These are phyloP conservation scores for Carcinoscorpius rotundicauda DNA, from an alignment of 1,140 invertebrate genomes.

Conservation along the genomic window DNA sequence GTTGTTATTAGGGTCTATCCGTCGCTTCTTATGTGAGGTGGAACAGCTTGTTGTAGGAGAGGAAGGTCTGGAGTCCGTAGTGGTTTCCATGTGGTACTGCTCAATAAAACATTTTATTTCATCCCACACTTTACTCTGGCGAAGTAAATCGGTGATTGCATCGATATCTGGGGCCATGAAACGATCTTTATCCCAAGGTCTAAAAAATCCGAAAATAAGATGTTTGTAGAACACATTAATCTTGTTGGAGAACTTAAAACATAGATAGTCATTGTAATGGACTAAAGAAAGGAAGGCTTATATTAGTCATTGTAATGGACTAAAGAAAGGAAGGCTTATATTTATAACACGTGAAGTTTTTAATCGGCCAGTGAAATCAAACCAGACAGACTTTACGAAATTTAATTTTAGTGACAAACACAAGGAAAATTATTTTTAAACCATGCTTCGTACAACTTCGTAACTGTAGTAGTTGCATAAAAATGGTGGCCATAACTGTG, in stretches of 20 bases:
- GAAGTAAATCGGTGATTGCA: conserved; percentile 42
- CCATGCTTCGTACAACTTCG: no score
- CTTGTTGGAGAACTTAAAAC: no score
- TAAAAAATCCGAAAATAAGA: conserved; percentile 26
- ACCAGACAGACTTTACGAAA: no score
- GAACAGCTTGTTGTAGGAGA: conserved; percentile 21
- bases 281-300: background rate
- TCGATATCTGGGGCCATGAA: conserved; percentile 55
- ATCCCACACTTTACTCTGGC: conserved; percentile 45
- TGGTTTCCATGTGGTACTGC: conserved; percentile 19
- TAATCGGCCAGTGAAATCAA: no score
- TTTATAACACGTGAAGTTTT: no score
- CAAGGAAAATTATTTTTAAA: no score
- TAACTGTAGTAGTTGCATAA: no score
- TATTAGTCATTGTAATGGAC: background rate
- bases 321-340: background rate
- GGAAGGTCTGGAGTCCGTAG: conserved; percentile 19
- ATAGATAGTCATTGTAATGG: background rate
- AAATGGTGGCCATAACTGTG: no score
- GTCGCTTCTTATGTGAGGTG: conserved; percentile 1
- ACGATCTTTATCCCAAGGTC: conserved; percentile 50
- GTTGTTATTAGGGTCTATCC: background rate
- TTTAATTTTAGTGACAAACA: no score
- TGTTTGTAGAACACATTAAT: conserved; percentile 3
- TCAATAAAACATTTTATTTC: conserved; percentile 31